Percentiles rank a stretch among this genome's conserved stretches.
phyloP scores from a whole-genome alignment of 2,797 vertebrate species.

The Peromyscus nudipes region DNA sequence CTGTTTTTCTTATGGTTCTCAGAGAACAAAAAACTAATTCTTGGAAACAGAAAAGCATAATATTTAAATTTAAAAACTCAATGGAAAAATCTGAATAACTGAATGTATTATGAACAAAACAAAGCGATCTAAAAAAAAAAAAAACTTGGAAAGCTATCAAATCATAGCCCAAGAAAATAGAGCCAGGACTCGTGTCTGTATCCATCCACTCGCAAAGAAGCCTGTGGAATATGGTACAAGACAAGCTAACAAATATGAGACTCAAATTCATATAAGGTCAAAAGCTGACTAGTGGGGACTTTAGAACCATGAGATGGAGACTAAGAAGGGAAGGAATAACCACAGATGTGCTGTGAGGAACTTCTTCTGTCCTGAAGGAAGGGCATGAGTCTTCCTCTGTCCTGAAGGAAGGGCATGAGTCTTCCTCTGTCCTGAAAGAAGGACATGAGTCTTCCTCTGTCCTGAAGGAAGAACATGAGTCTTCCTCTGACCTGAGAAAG shows the following conservation, averaged over 20 bases:
- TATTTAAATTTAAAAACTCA: conserved; percentile 64
- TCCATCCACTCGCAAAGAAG: background rate
- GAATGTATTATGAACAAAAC: conserved; percentile 17
- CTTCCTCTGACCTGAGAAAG: too few species aligned
- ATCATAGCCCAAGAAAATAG: background rate
- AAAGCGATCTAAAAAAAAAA: background rate
- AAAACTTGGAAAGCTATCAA: background rate
- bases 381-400: background rate
- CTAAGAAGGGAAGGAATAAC: conserved; percentile 4
- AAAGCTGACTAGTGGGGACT: background rate
- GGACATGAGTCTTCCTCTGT: too few species aligned
- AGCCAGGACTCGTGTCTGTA: background rate
- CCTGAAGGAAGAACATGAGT: too few species aligned
- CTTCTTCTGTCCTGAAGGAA: conserved; percentile 28
- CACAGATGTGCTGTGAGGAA: conserved; percentile 62
- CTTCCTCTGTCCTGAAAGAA: too few species aligned
- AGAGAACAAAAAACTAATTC: conserved; percentile 49
- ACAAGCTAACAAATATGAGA: background rate
- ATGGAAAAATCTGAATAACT: conserved; percentile 26
- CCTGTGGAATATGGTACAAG: conserved; percentile 16
- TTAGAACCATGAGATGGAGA: background rate
- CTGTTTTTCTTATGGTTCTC: conserved; percentile 60
- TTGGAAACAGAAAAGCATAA: conserved; percentile 66
- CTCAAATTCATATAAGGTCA: background rate
- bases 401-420: too few species aligned